A percentile compares a stretch with the other conserved stretches of the same genome.
phyloP scores from a whole-genome alignment of 1,140 invertebrate genomes.

The Rhopalosiphum padi region DNA sequence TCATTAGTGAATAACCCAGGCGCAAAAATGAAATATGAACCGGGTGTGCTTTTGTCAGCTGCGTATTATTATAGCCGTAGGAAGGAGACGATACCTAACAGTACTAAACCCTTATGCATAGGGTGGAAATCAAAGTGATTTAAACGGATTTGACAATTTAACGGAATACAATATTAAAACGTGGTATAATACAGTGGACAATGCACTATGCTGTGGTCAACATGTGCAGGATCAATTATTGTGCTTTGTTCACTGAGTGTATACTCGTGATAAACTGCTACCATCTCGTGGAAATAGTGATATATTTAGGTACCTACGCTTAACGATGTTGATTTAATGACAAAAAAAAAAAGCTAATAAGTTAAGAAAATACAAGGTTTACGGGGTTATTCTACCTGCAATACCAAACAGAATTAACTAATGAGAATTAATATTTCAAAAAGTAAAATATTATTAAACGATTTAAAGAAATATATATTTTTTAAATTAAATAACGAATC shows the following conservation, averaged over 20 bases:
- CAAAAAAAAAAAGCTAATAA: not conserved
- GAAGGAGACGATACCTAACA: not conserved
- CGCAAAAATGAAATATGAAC: conserved; percentile 44
- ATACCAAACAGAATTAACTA: not conserved
- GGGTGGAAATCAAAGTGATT: conserved; percentile 1
- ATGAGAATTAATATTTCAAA: not conserved
- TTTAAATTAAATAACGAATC: too few relatives aligned
- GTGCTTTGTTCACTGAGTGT: not conserved
- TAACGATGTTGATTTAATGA: not conserved
- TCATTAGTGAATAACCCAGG: conserved; percentile 28
- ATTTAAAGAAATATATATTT: too few relatives aligned
- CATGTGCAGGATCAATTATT: not conserved
- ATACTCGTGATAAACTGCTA: not conserved
- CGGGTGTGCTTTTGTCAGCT: conserved; percentile 42
- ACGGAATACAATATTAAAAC: conserved; percentile 7
- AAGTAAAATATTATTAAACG: too few relatives aligned
- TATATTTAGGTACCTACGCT: not conserved
- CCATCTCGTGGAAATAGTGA: not conserved
- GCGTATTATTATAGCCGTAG: conserved; percentile 21
- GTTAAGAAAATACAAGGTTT: not conserved
- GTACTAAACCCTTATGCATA: not conserved
- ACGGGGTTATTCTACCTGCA: not conserved
- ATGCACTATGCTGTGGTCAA: conserved; percentile 1
- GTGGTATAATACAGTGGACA: not conserved
- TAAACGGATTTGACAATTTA: conserved; percentile 28